Percentiles rank a stretch among this genome's conserved stretches.
These are phyloP conservation scores for Diplazon laetatorius DNA, from an alignment of 2,888 invertebrate species.

Conservation along the genomic window DNA sequence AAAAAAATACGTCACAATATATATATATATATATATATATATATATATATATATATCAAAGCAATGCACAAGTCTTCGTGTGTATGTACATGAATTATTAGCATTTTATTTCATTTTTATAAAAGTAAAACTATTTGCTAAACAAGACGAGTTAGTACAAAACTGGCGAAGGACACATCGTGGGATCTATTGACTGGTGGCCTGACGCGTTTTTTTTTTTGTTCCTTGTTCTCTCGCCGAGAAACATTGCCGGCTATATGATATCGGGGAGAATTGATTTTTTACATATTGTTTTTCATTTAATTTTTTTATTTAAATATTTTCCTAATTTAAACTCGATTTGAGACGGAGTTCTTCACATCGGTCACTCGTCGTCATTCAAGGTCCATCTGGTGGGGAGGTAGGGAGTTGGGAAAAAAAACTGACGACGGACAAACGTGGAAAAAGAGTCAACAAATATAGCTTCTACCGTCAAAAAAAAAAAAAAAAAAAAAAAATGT, in stretches of 20 bases:
- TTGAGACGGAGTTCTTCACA: conserved; percentile 23
- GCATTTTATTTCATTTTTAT: conserved; percentile 70
- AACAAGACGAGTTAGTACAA: conserved; percentile 77
- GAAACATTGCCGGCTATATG: conserved; percentile 33
- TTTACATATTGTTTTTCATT: too few relatives aligned
- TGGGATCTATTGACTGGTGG: conserved; percentile 68
- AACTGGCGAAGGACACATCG: conserved; percentile 73
- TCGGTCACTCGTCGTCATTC: neutral
- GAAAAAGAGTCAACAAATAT: too few relatives aligned
- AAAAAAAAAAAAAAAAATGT: conserved; percentile 38
- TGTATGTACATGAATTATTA: conserved; percentile 75
- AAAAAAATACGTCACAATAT: too few relatives aligned
- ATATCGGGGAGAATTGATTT: too few relatives aligned
- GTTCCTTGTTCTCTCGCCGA: neutral
- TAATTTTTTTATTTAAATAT: too few relatives aligned
- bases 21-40: too few relatives aligned
- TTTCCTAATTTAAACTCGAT: conserved; percentile 34
- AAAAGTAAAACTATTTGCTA: conserved; percentile 78
- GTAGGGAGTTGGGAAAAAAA: neutral
- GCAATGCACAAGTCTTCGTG: conserved; percentile 74
- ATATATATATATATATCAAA: too few relatives aligned
- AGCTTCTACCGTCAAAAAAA: conserved; percentile 3
- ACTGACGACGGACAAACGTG: conserved; percentile 27
- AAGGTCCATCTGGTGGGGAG: neutral
- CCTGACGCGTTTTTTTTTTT: conserved; percentile 51